Evolutionary conservation across 2,888 invertebrate species (phyloP).

Genomic region (Pasiphila rectangulata): DNA sequence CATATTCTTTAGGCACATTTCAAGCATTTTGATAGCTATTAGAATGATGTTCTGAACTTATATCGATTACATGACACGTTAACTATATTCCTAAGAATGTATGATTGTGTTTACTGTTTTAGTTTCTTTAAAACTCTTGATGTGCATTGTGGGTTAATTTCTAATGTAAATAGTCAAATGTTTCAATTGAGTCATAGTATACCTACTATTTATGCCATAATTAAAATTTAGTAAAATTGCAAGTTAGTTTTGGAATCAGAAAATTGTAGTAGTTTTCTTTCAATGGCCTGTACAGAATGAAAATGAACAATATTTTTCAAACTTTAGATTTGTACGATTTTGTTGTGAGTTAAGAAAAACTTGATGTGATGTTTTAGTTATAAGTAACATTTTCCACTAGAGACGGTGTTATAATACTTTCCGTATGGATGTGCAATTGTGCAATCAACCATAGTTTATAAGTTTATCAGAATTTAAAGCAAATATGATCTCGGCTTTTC

Average conservation of each 20-base stretch:
- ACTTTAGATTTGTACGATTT: constrained; percentile 19
- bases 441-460: neutral
- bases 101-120: neutral
- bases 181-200: neutral
- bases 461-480: constrained; percentile 12
- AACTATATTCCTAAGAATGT: neutral
- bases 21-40: too few species aligned
- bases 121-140: neutral
- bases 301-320: neutral
- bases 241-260: too few species aligned
- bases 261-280: neutral
- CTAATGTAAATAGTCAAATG: neutral
- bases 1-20: neutral
- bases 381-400: constrained; percentile 39
- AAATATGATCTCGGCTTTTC: constrained; percentile 21
- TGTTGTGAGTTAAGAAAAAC: constrained; percentile 44
- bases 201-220: neutral
- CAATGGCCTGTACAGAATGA: neutral
- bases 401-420: constrained; percentile 19
- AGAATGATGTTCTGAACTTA: neutral
- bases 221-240: neutral
- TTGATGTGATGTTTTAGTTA: constrained; percentile 49
- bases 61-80: too few species aligned
- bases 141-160: neutral
- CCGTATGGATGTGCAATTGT: constrained; percentile 9